Evolutionary conservation across 2,113 vertebrate species (phyloP).

Genomic region (Coturnix japonica): DNA sequence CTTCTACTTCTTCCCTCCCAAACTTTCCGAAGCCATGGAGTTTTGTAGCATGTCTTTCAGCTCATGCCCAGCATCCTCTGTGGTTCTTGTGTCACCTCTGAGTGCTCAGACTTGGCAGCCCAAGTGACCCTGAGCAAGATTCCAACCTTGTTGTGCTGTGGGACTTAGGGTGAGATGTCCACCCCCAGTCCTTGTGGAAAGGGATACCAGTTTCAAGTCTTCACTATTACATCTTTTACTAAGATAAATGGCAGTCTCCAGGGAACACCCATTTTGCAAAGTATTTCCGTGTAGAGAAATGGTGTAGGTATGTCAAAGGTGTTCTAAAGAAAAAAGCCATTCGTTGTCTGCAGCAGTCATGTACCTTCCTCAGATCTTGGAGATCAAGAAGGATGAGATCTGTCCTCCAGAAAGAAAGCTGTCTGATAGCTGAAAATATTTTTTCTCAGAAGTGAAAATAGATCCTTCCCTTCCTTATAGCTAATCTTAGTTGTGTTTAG

Average conservation of each 20-base stretch:
- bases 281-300: not conserved
- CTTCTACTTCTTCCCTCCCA: not conserved
- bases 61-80: not conserved
- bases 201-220: not conserved
- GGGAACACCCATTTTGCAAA: not conserved
- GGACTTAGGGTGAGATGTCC: not conserved
- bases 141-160: not conserved
- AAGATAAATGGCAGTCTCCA: not conserved
- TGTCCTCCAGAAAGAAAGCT: not conserved
- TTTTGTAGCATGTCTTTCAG: not conserved
- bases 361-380: not conserved
- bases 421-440: not conserved
- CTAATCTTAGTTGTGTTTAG: not conserved
- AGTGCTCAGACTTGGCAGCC: not conserved
- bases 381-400: not conserved
- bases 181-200: not conserved
- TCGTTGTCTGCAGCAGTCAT: not conserved
- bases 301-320: not conserved
- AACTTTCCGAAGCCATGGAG: not conserved
- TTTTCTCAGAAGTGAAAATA: slow-evolving; percentile 56
- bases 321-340: not conserved
- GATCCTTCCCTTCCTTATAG: not conserved
- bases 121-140: not conserved
- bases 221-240: not conserved
- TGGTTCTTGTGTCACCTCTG: not conserved